Percentiles rank a stretch among this genome's conserved stretches.
phyloP scores from a whole-genome alignment of 37 sponge, comb jelly and placozoan genomes.

The Corticium candelabrum region DNA sequence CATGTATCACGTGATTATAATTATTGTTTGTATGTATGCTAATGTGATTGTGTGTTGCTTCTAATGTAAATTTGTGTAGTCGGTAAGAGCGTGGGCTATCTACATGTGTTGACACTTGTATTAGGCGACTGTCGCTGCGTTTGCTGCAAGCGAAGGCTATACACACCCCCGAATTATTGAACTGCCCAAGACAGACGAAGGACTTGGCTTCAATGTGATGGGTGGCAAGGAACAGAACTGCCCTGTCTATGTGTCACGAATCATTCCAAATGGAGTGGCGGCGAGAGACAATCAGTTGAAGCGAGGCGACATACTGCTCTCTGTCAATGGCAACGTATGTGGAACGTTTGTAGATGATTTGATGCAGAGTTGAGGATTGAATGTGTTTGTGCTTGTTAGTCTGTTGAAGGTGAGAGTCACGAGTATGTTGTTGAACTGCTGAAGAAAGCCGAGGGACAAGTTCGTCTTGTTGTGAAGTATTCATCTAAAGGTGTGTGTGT shows the following conservation, averaged over 20 bases:
- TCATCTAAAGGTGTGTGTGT: slow-evolving; percentile 50
- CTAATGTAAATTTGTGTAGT: background rate
- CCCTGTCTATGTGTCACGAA: slow-evolving; percentile 87
- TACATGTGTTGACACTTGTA: background rate
- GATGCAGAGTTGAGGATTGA: background rate
- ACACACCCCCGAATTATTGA: slow-evolving; percentile 88
- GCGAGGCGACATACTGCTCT: slow-evolving; percentile 82
- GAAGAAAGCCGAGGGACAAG: slow-evolving; percentile 67
- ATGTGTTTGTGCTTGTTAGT: slow-evolving; percentile 19
- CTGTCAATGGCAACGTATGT: slow-evolving; percentile 74
- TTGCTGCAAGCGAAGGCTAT: slow-evolving; percentile 96
- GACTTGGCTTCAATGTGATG: slow-evolving; percentile 94
- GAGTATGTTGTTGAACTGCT: slow-evolving; percentile 76
- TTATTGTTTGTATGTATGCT: background rate
- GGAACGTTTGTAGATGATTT: background rate
- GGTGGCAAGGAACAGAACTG: slow-evolving; percentile 91
- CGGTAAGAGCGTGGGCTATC: background rate
- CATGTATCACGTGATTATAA: background rate
- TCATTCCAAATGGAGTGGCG: slow-evolving; percentile 84
- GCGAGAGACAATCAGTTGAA: slow-evolving; percentile 53
- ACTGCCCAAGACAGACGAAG: slow-evolving; percentile 72
- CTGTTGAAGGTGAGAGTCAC: slow-evolving; percentile 71
- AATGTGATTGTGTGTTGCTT: background rate
- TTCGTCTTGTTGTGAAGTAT: slow-evolving; percentile 74
- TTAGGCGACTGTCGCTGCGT: slow-evolving; percentile 92